Conservation (phyloP, 1,140 invertebrate species). For the Sinonovacula constricta region DNA sequence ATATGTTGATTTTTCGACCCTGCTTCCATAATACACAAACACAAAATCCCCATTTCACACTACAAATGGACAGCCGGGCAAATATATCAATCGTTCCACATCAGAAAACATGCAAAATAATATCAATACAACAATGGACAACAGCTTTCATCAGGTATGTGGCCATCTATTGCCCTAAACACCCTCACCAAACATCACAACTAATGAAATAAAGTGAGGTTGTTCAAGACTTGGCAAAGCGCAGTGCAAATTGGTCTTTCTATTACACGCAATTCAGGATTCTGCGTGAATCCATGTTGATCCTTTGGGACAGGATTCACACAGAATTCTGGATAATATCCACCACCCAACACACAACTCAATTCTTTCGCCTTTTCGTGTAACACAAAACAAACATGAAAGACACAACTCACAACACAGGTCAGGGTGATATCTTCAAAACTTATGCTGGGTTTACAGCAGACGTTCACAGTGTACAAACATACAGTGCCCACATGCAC, state of each 20-base stretch:
- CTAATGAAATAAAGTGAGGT: conserved; percentile 25
- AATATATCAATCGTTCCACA: too few species aligned
- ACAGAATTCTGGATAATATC: not conserved
- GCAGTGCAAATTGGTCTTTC: not conserved
- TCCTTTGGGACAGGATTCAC: not conserved
- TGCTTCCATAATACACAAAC: too few species aligned
- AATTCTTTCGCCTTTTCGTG: not conserved
- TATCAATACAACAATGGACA: conserved; percentile 6
- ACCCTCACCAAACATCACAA: not conserved
- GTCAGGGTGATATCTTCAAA: not conserved
- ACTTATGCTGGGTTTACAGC: conserved; percentile 6
- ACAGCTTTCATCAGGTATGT: conserved; percentile 3
- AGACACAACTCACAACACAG: not conserved
- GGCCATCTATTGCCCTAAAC: conserved; percentile 1
- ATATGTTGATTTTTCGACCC: too few species aligned
- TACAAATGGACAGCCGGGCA: too few species aligned
- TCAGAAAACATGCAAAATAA: conserved; percentile 3
- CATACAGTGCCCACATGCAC: too few species aligned
- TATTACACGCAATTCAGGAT: conserved; percentile 7
- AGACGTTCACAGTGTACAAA: too few species aligned
- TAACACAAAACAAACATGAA: too few species aligned
- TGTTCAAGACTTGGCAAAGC: not conserved
- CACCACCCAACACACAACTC: not conserved
- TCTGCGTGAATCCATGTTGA: not conserved
- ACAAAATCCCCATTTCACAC: too few species aligned